Evolutionary conservation across 2,113 vertebrate species (phyloP).

Genomic region (Pseudopipra pipra): DNA sequence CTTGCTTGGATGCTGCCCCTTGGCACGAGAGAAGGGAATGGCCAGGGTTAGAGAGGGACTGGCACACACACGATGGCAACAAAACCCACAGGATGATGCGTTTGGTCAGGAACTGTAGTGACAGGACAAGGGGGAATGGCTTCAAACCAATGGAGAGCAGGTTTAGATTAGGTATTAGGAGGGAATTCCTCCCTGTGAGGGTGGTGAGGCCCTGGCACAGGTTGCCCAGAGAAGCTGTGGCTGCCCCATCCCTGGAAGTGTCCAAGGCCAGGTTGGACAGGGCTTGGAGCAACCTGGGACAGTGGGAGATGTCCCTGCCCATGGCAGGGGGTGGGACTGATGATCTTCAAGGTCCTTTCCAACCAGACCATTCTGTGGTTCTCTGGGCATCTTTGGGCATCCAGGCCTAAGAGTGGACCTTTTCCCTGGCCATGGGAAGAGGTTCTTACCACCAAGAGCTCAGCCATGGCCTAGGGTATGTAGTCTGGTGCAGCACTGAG

Average conservation of each 20-base stretch:
- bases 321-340: neutral
- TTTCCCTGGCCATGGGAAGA: neutral
- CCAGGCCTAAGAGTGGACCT: neutral
- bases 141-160: neutral
- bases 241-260: neutral
- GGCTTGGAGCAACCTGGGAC: neutral
- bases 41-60: neutral
- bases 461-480: neutral
- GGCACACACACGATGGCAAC: fast-evolving
- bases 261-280: fast-evolving
- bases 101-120: neutral
- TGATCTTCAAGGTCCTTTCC: neutral
- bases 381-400: neutral
- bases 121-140: neutral
- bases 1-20: slow-evolving; percentile 73
- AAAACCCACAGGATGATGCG: neutral
- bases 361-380: neutral
- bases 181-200: neutral
- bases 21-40: neutral
- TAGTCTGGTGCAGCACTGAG: neutral
- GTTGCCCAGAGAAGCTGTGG: neutral
- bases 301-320: neutral
- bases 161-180: neutral
- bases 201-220: neutral
- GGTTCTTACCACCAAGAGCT: neutral